phyloP scores from a whole-genome alignment of 2,888 invertebrate genomes.

The Alsophila aescularia region DNA sequence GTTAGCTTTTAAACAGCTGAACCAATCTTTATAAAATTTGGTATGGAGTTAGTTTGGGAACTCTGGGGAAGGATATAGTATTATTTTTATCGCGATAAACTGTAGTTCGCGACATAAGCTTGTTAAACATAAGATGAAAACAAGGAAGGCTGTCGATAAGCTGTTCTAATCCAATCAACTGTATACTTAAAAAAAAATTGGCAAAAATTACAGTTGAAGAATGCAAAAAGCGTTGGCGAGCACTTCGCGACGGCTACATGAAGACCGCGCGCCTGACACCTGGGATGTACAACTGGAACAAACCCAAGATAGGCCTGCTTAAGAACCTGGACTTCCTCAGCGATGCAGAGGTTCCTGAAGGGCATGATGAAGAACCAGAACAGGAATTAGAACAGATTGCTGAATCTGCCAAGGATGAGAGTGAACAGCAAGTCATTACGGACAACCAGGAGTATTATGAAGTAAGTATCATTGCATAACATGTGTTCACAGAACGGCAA shows the following conservation, averaged over 20 bases:
- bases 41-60: too few species aligned
- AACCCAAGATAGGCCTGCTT: slow-evolving; percentile 63
- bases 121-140: too few species aligned
- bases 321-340: slow-evolving; percentile 71
- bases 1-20: too few species aligned
- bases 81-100: too few species aligned
- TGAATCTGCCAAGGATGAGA: slow-evolving; percentile 24
- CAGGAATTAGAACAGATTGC: slow-evolving; percentile 28
- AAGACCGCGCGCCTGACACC: slow-evolving; percentile 67
- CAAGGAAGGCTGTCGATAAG: too few species aligned
- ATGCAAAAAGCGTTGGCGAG: slow-evolving; percentile 84
- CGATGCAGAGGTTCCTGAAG: slow-evolving; percentile 42
- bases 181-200: neutral
- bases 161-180: too few species aligned
- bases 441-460: slow-evolving; percentile 80
- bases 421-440: slow-evolving; percentile 72
- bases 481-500: too few species aligned
- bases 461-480: slow-evolving; percentile 47
- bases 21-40: too few species aligned
- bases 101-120: too few species aligned
- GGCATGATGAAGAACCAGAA: slow-evolving; percentile 41
- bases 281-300: slow-evolving; percentile 59
- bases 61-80: too few species aligned
- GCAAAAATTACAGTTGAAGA: slow-evolving; percentile 71
- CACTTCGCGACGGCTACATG: slow-evolving; percentile 81